Base-by-base conservation (phyloP, 2,888 invertebrate species). In the Drosophila emarginata region DNA sequence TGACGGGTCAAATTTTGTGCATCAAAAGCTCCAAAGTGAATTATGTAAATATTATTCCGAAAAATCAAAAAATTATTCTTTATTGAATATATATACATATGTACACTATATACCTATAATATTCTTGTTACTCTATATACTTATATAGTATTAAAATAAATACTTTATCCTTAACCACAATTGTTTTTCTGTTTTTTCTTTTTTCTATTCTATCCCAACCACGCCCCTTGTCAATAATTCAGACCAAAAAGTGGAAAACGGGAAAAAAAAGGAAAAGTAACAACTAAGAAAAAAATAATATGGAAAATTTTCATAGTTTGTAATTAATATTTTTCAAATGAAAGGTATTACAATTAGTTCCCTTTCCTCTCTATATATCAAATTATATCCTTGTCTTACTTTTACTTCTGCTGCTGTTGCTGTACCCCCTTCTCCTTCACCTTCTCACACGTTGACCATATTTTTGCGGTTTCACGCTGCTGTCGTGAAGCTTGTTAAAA, bases 271-370 rank as follows among this genome's bases (percentile, higher is more conserved):
- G 26, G 26, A 26, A 26, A 26, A 26, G 26, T 26, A 26, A 26
- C 36, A 37, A 37, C 37, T 37, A 64, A 50, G 21, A 28, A 53
- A 37, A 66, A 36, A 45, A 50, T 65, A 50, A 52, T 52, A 37
- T 67, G 28, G 54, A 50, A 69, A 50, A 52, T 57, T 52, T 67
- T 23, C 57, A 18, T 64, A 66, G 68, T 56, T 78, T 77, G 78
- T 87, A 83, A 83, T 83, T 84, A 80, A 77, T 76, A 77, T 86
- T 83, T 85, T 83, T 76, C 66, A 77, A 83, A 74, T 70, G 68
- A 73, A 86, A 80, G 79, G 77, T 64, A 83, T 84, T 79, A 80
- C 78, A 78, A 78, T 84, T 80, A 64, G 40, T 62, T 64, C 32
- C 12, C 15, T 45, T 60, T 57, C 50, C 67, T 58, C 36, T 32